Evolutionary conservation across 2,797 vertebrate genomes (phyloP).

Genomic region (Eulemur rubriventer): DNA sequence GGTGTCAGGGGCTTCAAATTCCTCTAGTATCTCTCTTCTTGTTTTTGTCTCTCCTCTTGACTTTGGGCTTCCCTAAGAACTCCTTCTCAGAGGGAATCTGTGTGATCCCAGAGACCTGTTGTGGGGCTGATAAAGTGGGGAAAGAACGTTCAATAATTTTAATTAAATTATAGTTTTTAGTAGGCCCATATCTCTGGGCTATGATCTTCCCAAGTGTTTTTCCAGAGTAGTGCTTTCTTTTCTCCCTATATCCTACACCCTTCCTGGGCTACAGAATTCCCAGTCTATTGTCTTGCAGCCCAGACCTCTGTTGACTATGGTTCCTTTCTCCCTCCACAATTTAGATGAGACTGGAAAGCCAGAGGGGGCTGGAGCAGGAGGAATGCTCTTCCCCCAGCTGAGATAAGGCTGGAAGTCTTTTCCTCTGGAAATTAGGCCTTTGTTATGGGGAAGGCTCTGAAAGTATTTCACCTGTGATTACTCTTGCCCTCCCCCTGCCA

Average conservation of each 20-base stretch:
- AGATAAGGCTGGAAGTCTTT: neutral
- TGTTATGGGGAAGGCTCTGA: neutral
- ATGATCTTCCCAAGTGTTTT: neutral
- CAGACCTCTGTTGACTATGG: neutral
- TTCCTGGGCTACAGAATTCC: neutral
- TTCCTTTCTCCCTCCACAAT: neutral
- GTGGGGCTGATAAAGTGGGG: neutral
- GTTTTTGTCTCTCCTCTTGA: neutral
- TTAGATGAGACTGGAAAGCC: neutral
- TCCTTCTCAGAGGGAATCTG: neutral
- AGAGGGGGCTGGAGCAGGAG: neutral
- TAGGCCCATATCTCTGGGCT: neutral
- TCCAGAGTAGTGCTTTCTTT: neutral
- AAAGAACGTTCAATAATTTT: neutral
- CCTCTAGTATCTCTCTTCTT: neutral
- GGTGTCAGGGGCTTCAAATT: neutral
- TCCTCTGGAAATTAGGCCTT: neutral
- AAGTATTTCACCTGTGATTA: neutral
- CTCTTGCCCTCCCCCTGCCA: neutral
- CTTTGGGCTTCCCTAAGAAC: neutral
- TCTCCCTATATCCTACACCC: accelerated
- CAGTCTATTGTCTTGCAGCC: neutral
- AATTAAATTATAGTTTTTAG: neutral
- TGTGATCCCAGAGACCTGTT: neutral
- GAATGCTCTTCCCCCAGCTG: neutral